These are phyloP conservation scores for Mustela nigripes DNA, from an alignment of 2,113 vertebrate genomes.

Conservation along the genomic window DNA sequence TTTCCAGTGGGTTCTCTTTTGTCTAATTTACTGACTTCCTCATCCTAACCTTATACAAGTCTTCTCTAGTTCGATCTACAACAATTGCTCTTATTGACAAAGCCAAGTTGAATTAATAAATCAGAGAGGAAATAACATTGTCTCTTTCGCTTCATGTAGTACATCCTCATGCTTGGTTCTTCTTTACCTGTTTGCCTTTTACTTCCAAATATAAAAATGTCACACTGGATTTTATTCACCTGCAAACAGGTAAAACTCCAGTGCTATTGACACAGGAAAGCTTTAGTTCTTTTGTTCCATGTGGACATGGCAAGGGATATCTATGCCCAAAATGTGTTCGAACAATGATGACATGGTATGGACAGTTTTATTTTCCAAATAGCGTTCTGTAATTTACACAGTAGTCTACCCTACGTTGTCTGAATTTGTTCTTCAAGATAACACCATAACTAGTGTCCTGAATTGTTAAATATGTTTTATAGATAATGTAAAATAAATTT, in stretches of 20 bases:
- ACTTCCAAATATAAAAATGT: constrained; percentile 60
- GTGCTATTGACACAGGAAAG: background rate
- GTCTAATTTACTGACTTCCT: constrained; percentile 33
- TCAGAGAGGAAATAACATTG: constrained; percentile 57
- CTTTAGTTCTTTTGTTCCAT: constrained; percentile 39
- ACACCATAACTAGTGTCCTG: background rate
- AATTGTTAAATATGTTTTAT: constrained; percentile 57
- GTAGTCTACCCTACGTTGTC: constrained; percentile 40
- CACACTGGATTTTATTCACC: constrained; percentile 51
- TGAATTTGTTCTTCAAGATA: constrained; percentile 56
- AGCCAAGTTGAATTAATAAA: constrained; percentile 64
- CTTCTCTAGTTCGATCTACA: constrained; percentile 2
- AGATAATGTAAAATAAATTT: constrained; percentile 1
- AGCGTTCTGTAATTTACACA: background rate
- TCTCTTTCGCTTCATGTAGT: constrained; percentile 48
- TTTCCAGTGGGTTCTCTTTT: constrained; percentile 59
- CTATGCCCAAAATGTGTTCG: background rate
- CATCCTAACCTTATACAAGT: constrained; percentile 4
- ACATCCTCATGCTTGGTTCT: constrained; percentile 23
- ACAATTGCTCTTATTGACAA: constrained; percentile 31
- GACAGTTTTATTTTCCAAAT: constrained; percentile 52
- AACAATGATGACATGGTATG: background rate
- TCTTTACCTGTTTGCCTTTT: constrained; percentile 63
- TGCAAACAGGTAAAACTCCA: constrained; percentile 8
- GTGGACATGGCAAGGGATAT: constrained; percentile 18